These are phyloP conservation scores for Asbolus verrucosus DNA, from an alignment of 1,140 invertebrate species.

Conservation along the genomic window DNA sequence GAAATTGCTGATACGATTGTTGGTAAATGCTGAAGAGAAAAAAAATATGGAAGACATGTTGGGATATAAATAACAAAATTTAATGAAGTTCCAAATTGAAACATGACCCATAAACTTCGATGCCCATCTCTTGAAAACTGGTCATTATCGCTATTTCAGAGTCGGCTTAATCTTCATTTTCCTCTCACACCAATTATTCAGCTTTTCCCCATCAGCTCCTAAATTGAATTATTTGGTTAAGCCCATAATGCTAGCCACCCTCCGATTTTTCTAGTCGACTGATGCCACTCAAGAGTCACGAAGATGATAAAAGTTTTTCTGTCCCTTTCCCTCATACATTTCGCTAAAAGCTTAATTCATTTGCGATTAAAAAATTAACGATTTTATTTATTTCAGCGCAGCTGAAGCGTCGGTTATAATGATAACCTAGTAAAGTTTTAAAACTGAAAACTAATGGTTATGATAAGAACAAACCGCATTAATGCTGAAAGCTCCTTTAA, in stretches of 20 bases:
- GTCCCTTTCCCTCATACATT: neutral
- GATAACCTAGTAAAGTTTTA: neutral
- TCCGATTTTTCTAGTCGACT: conserved; percentile 31
- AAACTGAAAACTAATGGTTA: conserved; percentile 26
- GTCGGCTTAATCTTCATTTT: conserved; percentile 31
- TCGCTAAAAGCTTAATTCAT: conserved; percentile 24
- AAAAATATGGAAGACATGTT: neutral
- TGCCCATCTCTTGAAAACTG: conserved; percentile 29
- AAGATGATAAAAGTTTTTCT: conserved; percentile 1
- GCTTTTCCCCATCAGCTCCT: conserved; percentile 28
- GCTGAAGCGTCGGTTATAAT: neutral
- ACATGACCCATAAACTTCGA: conserved; percentile 27
- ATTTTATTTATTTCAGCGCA: conserved; percentile 10
- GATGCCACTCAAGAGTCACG: conserved; percentile 7
- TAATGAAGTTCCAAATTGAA: conserved; percentile 13
- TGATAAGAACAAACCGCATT: conserved; percentile 11
- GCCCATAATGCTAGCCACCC: conserved; percentile 26
- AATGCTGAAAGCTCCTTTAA: neutral
- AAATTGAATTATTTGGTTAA: conserved; percentile 39
- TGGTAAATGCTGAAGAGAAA: neutral
- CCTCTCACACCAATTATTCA: conserved; percentile 36
- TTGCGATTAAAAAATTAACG: conserved; percentile 32
- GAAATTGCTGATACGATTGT: conserved; percentile 7
- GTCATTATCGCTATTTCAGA: conserved; percentile 24
- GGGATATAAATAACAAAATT: neutral